Evolutionary conservation across 2,888 invertebrate species (phyloP).

Genomic region (Gymnosoma rotundatum): DNA sequence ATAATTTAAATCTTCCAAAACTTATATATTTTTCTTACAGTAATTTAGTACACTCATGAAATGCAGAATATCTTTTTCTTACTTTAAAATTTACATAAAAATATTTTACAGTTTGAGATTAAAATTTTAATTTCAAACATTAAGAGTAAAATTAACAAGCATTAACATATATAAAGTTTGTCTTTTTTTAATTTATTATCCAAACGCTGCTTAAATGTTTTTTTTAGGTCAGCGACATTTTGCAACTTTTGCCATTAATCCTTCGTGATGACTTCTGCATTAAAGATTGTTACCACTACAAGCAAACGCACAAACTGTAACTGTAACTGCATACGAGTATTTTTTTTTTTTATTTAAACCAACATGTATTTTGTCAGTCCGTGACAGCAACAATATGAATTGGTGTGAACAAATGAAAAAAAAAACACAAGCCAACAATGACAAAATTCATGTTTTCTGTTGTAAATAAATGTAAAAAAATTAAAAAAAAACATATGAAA

Average conservation of each 20-base stretch:
- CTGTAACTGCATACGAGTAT: neutral
- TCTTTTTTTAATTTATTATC: neutral
- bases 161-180: neutral
- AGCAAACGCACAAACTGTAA: constrained; percentile 4
- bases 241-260: neutral
- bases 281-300: neutral
- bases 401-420: constrained; percentile 6
- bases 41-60: no score
- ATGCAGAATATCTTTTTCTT: no score
- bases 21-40: no score
- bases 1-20: no score
- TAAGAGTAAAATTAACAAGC: no score
- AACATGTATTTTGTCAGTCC: constrained; percentile 22
- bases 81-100: no score
- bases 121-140: no score
- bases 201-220: neutral
- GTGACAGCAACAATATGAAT: constrained; percentile 18
- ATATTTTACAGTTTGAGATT: no score
- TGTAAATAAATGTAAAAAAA: constrained; percentile 22
- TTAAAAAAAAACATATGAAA: constrained; percentile 3
- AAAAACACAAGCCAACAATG: constrained; percentile 36
- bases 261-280: neutral
- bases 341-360: neutral
- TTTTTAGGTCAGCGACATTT: constrained; percentile 35
- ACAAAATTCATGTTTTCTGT: constrained; percentile 34